Evolutionary conservation across 2,797 vertebrate species (phyloP), one percentile per base, ranked within the genome.

Genomic region (Odontamblyopus lacepedii): DNA sequence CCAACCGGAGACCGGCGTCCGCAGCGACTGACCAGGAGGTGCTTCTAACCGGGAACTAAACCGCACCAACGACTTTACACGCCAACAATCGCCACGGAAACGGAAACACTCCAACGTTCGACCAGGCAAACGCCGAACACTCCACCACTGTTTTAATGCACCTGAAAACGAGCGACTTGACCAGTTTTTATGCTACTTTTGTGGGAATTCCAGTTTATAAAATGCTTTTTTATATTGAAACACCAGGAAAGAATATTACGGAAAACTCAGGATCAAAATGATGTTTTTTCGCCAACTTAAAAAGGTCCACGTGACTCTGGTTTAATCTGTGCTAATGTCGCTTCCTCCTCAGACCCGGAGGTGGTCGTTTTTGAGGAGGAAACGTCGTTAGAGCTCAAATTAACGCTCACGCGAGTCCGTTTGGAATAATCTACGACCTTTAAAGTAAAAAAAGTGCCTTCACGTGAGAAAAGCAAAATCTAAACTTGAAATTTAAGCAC

Each of bases 1-100:
- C 91, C 91, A 89, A 91, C 91, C 83, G 86, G 88, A 89, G 89
- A 92, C 89, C 90, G 79, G 84, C 89, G 2, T 13, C 38, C 2
- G 41, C 86, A 90, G 88, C 85, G 18, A 67, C 48, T 53, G 29
- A 51, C 44, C 38, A 27, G 38, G 38, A 66, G 53, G 57, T 60
- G 57, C 57, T 60, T 60, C 57, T 60, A 60, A 60, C 57, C 57
- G 7, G 57, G 57, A 60, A 60, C 27, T 60, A 60, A 60, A 60
- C 57, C 27, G 5, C 27, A 16, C 3, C 15, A 16, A 29, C 6
- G 23, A 15, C 23, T 59, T 59, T 26, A 59, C 57, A 9, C 27
- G 27, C 57, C 57, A 3, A 60, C 57, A 23, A 51, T 44, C 50
- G 50, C 50, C 50, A 16, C 16, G 19, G 19, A 57, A 57, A 57